Conservation (phyloP, 2,113 vertebrate species). For the Oxyruncus cristatus region DNA sequence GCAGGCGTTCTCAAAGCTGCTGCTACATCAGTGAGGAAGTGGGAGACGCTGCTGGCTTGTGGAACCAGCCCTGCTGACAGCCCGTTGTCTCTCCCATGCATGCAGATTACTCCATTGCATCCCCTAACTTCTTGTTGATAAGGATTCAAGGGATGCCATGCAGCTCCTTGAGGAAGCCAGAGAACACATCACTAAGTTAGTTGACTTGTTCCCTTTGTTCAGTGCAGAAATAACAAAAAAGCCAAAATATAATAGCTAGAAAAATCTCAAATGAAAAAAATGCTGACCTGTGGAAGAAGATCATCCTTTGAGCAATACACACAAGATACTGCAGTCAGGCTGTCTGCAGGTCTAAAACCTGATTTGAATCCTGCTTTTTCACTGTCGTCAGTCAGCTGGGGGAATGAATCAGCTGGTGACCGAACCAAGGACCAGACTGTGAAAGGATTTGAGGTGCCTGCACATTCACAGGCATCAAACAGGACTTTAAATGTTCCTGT, state of each 20-base stretch:
- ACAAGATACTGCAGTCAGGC: background rate
- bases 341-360: background rate
- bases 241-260: background rate
- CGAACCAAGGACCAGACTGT: background rate
- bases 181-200: background rate
- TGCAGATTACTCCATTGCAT: background rate
- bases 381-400: background rate
- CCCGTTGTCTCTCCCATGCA: background rate
- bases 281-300: background rate
- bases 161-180: background rate
- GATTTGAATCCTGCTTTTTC: background rate
- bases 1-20: background rate
- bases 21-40: background rate
- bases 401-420: background rate
- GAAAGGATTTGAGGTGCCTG: background rate
- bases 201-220: background rate
- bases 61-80: background rate
- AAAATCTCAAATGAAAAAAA: background rate
- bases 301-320: background rate
- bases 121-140: background rate
- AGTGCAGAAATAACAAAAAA: background rate
- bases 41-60: background rate
- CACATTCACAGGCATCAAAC: background rate
- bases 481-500: background rate
- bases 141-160: background rate